Base-by-base conservation (phyloP, 2,797 vertebrate genomes). In the Caiman crocodilus region DNA sequence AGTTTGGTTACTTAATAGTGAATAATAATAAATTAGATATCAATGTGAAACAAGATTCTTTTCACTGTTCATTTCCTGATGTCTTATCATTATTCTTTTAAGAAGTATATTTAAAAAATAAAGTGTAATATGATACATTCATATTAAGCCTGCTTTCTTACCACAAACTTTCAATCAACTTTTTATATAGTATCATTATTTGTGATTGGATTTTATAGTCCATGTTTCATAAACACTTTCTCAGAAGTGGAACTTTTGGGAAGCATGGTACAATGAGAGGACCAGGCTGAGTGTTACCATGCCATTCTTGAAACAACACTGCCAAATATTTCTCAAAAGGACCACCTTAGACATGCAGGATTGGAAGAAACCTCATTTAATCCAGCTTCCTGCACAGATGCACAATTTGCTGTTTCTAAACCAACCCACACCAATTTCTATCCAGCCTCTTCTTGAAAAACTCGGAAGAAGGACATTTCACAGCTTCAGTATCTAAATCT, bases 101-200 rank as follows among this genome's bases (percentile, higher is more conserved):
- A 11, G 64, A 42, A 14, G 30, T 6, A 30, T 2, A 16, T 30
- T n/a, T 28, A 65, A 65, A 16, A 50, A 79, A 79, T 20, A 8
- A 26, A 14, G 1, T 18, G 28, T 0, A 2, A 14, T 81, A 4
- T 2, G 13, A n/a, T 75, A 90, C 76, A 25, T 67, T 21, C 6
- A 3, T 3, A 1, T 64, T 64, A 64, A 64, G 26, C 28, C 15
- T 69, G 2, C 1, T 67, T 3, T 30, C 57, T 73, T 85, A 82
- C 6, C 3, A 73, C 57, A 32, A 12, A 32, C 30, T 9, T 55
- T 0, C 1, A 25, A 25, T 25, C 60, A 25, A 79, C 74, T 59
- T 82, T 25, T 32, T 63, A 73, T 82, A 80, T 5, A 2, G 0
- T 32, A 1, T 2, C 16, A 84, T 79, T 87, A 85, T 60, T 18